A percentile compares a stretch with the other conserved stretches of the same genome.
phyloP scores from a whole-genome alignment of 2,797 vertebrate species.

The Euthynnus affinis region DNA sequence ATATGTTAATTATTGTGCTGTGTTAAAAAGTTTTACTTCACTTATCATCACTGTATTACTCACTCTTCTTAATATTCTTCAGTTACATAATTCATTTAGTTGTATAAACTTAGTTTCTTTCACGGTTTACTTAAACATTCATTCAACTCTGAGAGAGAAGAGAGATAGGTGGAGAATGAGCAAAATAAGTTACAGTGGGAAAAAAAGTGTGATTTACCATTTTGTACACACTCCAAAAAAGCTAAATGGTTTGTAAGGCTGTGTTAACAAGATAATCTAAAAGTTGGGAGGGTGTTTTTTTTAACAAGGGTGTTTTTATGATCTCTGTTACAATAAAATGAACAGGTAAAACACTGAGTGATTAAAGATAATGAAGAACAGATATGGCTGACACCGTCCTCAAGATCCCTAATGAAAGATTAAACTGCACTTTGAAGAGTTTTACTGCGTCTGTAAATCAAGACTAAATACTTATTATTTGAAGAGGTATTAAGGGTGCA shows the following conservation, averaged over 20 bases:
- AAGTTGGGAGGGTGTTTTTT: conserved; percentile 82
- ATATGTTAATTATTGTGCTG: conserved; percentile 73
- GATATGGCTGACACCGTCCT: conserved; percentile 84
- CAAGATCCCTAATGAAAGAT: conserved; percentile 89
- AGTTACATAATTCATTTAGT: conserved; percentile 39
- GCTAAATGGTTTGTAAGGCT: conserved; percentile 77
- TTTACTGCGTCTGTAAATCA: conserved; percentile 90
- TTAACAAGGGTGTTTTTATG: conserved; percentile 87
- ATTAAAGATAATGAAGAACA: conserved; percentile 91
- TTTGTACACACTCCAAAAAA: conserved; percentile 43
- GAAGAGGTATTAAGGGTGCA: conserved; percentile 88
- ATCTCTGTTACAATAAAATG: conserved; percentile 87
- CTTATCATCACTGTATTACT: conserved; percentile 60
- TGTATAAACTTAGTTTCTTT: conserved; percentile 38
- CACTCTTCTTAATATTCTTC: conserved; percentile 49
- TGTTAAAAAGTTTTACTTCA: conserved; percentile 70
- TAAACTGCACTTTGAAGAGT: conserved; percentile 90
- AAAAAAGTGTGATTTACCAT: conserved; percentile 41
- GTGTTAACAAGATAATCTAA: conserved; percentile 87
- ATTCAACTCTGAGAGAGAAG: conserved; percentile 34
- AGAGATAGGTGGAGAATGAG: conserved; percentile 19
- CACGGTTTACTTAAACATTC: conserved; percentile 25
- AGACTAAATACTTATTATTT: conserved; percentile 90
- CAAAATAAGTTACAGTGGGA: conserved; percentile 16
- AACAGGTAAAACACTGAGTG: conserved; percentile 88